Evolutionary conservation across 2,797 vertebrate species (phyloP).

Genomic region (Semaprochilodus insignis): DNA sequence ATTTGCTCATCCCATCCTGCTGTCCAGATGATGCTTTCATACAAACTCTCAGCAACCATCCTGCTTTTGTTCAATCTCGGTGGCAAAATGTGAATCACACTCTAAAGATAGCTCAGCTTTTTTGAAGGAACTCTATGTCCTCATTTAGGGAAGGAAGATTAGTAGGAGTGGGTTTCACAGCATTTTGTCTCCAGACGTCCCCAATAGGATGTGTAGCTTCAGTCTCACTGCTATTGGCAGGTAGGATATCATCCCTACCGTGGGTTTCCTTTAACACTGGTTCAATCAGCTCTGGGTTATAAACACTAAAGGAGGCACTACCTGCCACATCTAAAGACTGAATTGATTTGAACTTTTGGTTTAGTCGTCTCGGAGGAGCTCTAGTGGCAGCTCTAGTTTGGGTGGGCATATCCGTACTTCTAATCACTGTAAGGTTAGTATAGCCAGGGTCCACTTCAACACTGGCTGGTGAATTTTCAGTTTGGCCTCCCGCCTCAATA

Average conservation of each 20-base stretch:
- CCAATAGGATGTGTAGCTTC: background rate
- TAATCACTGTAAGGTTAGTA: background rate
- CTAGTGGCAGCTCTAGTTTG: background rate
- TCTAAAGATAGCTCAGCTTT: background rate
- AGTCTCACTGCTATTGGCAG: background rate
- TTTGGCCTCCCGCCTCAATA: background rate
- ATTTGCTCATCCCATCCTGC: background rate
- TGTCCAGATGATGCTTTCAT: background rate
- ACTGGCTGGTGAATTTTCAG: background rate
- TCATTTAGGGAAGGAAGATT: slow-evolving; percentile 1
- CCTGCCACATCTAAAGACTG: slow-evolving; percentile 62
- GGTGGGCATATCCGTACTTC: slow-evolving; percentile 53
- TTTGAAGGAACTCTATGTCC: background rate
- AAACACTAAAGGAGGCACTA: slow-evolving; percentile 59
- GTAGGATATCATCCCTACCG: background rate
- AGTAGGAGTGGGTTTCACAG: background rate
- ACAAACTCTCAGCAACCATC: background rate
- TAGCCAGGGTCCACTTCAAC: background rate
- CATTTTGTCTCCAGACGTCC: background rate
- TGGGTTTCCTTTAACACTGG: background rate
- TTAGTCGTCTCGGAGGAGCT: background rate
- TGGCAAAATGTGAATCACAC: background rate
- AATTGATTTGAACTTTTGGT: slow-evolving; percentile 17
- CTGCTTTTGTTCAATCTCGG: background rate
- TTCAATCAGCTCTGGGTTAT: background rate